Conservation (phyloP, 2,888 invertebrate species). For the Coelopa pilipes region DNA sequence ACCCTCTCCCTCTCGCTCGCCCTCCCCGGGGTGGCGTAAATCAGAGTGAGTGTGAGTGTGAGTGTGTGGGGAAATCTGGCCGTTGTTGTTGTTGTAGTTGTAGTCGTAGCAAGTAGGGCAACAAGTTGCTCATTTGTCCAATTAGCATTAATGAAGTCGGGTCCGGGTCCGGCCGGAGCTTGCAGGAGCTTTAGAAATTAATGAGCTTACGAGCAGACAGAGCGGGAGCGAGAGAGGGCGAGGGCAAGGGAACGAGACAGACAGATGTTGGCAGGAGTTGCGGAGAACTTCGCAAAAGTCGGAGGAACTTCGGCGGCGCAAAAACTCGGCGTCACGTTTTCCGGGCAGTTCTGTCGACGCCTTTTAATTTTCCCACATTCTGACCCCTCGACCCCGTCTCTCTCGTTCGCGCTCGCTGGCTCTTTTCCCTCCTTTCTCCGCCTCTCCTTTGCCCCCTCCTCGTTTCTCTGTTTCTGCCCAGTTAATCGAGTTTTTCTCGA, state of each 20-base stretch:
- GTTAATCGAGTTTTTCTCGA: too few species aligned
- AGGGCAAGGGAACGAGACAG: too few species aligned
- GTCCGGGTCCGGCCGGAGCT: background rate
- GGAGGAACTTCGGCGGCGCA: too few species aligned
- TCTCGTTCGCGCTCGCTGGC: background rate
- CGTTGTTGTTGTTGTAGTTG: constrained; percentile 17
- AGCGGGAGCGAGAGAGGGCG: too few species aligned
- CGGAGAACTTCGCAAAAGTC: too few species aligned
- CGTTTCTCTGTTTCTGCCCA: too few species aligned
- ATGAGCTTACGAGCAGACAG: too few species aligned
- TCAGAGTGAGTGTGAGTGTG: background rate
- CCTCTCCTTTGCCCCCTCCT: too few species aligned
- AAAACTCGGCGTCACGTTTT: background rate
- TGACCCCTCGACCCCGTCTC: background rate
- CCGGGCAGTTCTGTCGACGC: background rate
- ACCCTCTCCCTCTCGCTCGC: too few species aligned
- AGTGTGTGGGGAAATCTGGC: background rate
- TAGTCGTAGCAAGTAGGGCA: constrained; percentile 37
- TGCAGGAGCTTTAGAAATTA: too few species aligned
- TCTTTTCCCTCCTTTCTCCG: background rate
- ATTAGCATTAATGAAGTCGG: constrained; percentile 45
- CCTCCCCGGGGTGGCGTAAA: background rate
- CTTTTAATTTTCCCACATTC: background rate
- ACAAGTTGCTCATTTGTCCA: constrained; percentile 44
- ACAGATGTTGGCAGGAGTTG: too few species aligned